Evolutionary conservation across 2,888 invertebrate species (phyloP), one percentile per base, ranked within the genome.

Genomic region (Linyphia triangularis): DNA sequence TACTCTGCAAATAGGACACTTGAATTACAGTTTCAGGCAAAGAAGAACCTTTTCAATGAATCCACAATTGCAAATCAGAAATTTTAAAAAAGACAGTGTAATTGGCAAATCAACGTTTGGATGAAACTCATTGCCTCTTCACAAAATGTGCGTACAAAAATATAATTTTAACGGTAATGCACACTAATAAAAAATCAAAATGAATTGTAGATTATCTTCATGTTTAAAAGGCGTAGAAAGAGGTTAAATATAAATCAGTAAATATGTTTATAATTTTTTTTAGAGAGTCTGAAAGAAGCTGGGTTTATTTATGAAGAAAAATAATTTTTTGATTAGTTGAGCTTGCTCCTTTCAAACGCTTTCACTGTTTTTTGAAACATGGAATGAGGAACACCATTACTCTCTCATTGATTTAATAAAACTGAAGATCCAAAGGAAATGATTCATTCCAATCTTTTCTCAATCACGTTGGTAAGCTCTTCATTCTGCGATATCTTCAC

Each of bases 281-380:
- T 5, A 51, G 24, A 24, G 33, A 51, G 83, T 73, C 65, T 73
- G 83, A 83, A 75, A 73, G 73, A 73, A 83, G 83, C 73, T 43
- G 13, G 30, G 73, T 9, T 30, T 28, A 51, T 51, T 13, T 19
- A 9, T 24, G 10, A 72, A 24, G 51, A 13, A 16, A 57, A 28
- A 51, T 40, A 13, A 22, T 37, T 30, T 5, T 28, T 78, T 51
- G 24, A 24, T 19, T 22, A 33, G 9, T 4, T 40, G 7, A 81
- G 86, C 86, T 88, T 88, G 86, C 86, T 88, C 86, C 86, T 88
- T 73, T 88, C 75, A 81, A 88, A 88, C 81, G 86, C 75, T 81
- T 67, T n/a, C 65, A 65, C 86, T 88, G 86, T 81, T 88, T 88
- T 81, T 88, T 88, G 86, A 88, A 88, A 78, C 16, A 51, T 51